These are phyloP conservation scores for Coelopa frigida DNA, from an alignment of 1,140 invertebrate genomes.

Conservation along the genomic window DNA sequence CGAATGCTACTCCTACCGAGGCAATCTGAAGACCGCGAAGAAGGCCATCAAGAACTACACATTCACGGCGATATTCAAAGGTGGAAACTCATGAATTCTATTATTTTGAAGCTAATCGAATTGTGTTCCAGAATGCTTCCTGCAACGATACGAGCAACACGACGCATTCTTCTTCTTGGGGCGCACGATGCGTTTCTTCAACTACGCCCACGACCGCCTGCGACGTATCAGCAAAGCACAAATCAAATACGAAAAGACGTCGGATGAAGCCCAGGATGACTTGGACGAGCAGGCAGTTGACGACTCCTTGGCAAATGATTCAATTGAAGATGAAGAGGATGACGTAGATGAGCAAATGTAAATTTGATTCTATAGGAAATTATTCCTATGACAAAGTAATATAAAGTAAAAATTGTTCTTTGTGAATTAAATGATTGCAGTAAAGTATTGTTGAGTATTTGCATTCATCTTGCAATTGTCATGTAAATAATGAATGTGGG, in stretches of 20 bases:
- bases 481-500: too few relatives aligned
- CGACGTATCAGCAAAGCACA: constrained; percentile 1
- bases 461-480: too few relatives aligned
- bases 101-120: background rate
- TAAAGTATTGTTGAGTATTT: too few relatives aligned
- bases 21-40: background rate
- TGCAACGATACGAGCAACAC: constrained; percentile 2
- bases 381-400: too few relatives aligned
- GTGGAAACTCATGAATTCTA: background rate
- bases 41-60: constrained; percentile 3
- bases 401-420: too few relatives aligned
- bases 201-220: constrained; percentile 5
- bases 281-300: constrained; percentile 1
- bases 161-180: constrained; percentile 6
- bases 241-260: constrained; percentile 3
- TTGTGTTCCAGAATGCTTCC: background rate
- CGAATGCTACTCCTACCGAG: background rate
- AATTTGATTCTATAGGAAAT: background rate
- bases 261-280: background rate
- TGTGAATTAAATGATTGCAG: too few relatives aligned
- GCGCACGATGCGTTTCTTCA: constrained; percentile 7
- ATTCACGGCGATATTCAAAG: constrained; percentile 7
- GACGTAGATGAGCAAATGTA: background rate
- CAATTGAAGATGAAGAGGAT: too few relatives aligned
- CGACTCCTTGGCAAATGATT: background rate